These are phyloP conservation scores for Eupithecia dodoneata DNA, from an alignment of 2,888 invertebrate genomes.

Conservation along the genomic window DNA sequence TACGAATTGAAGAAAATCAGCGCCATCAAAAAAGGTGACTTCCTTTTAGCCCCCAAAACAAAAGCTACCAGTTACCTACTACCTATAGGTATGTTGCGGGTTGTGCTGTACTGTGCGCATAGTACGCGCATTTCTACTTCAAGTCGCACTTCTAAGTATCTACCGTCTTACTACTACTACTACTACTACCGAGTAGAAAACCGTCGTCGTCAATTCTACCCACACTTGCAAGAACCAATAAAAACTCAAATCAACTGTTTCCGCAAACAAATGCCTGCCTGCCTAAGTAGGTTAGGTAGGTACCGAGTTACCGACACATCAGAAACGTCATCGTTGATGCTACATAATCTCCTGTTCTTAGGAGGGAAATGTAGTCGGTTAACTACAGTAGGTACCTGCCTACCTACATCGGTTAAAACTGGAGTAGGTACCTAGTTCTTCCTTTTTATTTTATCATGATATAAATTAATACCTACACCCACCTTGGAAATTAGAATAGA, in stretches of 20 bases:
- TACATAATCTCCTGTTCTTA: background rate
- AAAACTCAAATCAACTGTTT: constrained; percentile 9
- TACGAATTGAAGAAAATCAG: background rate
- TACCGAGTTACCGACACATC: background rate
- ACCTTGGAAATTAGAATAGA: constrained; percentile 4
- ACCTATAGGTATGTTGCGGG: background rate
- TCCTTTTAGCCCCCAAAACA: background rate
- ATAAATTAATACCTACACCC: background rate
- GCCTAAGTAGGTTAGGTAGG: background rate
- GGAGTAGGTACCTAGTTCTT: background rate
- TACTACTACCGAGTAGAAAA: background rate
- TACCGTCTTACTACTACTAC: background rate
- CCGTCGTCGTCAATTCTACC: background rate
- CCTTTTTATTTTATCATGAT: background rate
- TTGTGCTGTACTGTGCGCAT: background rate
- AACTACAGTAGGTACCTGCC: background rate
- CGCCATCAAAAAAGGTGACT: background rate
- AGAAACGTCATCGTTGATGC: constrained; percentile 3
- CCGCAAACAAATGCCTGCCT: constrained; percentile 2
- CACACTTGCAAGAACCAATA: background rate
- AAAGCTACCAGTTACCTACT: background rate
- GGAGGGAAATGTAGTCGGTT: background rate
- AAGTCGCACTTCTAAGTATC: background rate
- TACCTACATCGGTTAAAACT: background rate
- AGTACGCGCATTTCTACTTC: background rate